A percentile compares a stretch with the other conserved stretches of the same genome.
These are phyloP conservation scores for Deladenus siricidicola DNA, from an alignment of 2,888 invertebrate species.

Conservation along the genomic window DNA sequence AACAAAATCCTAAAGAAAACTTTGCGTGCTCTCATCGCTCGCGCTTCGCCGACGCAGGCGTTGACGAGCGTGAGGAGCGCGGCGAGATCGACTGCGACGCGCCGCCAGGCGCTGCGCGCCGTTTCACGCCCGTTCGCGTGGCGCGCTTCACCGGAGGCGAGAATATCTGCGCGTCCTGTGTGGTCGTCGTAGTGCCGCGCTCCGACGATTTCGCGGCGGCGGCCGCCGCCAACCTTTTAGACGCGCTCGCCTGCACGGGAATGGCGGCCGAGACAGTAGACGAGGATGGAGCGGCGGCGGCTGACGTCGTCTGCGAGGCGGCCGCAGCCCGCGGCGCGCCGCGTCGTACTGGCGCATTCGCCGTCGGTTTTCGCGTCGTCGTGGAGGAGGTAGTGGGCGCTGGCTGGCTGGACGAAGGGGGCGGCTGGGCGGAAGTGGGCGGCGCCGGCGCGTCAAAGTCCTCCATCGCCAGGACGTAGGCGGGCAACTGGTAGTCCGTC, in stretches of 20 bases:
- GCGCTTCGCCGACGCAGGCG: conserved; percentile 1
- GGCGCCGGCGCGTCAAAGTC: background rate
- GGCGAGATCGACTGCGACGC: background rate
- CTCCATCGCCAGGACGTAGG: background rate
- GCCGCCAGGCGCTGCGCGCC: background rate
- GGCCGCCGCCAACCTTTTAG: background rate
- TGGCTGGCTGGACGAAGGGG: background rate
- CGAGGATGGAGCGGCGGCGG: background rate
- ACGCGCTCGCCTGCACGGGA: background rate
- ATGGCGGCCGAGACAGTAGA: background rate
- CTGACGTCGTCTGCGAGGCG: background rate
- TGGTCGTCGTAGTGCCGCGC: background rate
- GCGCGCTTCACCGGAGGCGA: background rate
- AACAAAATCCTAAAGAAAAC: too few relatives aligned
- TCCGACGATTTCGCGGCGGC: background rate
- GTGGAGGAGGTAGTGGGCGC: background rate
- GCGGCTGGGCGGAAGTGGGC: too few relatives aligned
- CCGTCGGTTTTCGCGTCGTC: background rate
- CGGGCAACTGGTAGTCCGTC: background rate
- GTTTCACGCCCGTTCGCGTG: background rate
- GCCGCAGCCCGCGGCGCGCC: too few relatives aligned
- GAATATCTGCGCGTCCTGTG: background rate
- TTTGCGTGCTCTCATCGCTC: too few relatives aligned
- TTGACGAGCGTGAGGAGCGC: conserved; percentile 4
- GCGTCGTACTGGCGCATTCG: too few relatives aligned